Conservation (phyloP, 1,140 invertebrate genomes). For the Ips typographus region DNA sequence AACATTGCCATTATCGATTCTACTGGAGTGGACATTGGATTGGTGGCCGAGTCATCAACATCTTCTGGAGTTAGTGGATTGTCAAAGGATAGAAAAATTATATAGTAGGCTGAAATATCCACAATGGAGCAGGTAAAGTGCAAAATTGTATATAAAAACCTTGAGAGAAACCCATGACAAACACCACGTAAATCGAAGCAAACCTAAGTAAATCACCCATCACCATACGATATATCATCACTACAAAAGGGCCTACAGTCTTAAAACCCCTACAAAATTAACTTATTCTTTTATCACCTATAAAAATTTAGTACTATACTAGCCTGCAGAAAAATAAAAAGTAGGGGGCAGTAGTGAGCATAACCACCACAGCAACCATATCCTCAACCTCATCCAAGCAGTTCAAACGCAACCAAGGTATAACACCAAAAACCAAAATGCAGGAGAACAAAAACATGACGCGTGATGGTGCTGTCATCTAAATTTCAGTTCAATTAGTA, state of each 20-base stretch:
- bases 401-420: constrained; percentile 80
- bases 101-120: constrained; percentile 76
- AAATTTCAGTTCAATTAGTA: constrained; percentile 10
- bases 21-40: constrained; percentile 85
- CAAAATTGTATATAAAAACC: constrained; percentile 54
- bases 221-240: constrained; percentile 99
- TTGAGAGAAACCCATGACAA: constrained; percentile 98
- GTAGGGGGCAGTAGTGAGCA: constrained; percentile 93
- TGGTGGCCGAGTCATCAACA: constrained; percentile 71
- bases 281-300: constrained; percentile 3
- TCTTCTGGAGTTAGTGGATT: constrained; percentile 70
- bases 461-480: constrained; percentile 86
- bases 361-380: constrained; percentile 87
- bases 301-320: not conserved
- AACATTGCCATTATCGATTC: constrained; percentile 97
- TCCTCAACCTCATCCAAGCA: constrained; percentile 88
- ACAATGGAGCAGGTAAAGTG: not conserved
- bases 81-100: constrained; percentile 87
- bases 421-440: constrained; percentile 72
- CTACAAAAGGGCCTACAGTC: constrained; percentile 97
- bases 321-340: constrained; percentile 98
- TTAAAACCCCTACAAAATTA: constrained; percentile 83
- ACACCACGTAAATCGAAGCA: constrained; percentile 94
- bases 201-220: constrained; percentile 93
- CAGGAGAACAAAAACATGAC: constrained; percentile 95